Evolutionary conservation across 2,113 vertebrate genomes (phyloP).

Genomic region (Malurus melanocephalus): DNA sequence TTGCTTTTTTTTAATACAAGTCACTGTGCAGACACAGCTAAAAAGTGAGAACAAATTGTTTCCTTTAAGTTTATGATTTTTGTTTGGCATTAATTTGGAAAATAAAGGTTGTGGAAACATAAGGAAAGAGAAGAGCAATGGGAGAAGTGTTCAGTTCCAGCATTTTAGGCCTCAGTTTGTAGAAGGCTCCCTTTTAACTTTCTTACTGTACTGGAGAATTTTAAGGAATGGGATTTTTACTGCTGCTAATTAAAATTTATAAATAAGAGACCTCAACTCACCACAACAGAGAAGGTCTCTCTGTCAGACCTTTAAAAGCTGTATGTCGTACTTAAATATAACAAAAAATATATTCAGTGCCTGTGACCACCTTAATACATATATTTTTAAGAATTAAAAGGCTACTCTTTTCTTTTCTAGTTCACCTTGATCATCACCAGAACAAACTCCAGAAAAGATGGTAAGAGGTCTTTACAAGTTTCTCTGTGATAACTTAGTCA

Average conservation of each 20-base stretch:
- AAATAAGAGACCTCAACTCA: not conserved
- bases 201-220: not conserved
- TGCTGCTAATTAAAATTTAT: not conserved
- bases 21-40: not conserved
- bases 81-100: not conserved
- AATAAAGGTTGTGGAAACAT: not conserved
- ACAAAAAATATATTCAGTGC: not conserved
- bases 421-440: not conserved
- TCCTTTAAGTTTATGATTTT: not conserved
- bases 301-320: not conserved
- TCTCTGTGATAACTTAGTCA: not conserved
- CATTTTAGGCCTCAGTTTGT: not conserved
- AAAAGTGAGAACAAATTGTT: not conserved
- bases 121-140: not conserved
- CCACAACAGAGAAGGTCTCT: not conserved
- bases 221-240: not conserved
- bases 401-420: conserved; percentile 20
- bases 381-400: not conserved
- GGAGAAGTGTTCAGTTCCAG: not conserved
- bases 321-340: not conserved
- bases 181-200: not conserved
- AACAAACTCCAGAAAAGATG: conserved; percentile 8
- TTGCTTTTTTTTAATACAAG: not conserved
- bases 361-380: not conserved
- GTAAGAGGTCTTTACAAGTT: conserved; percentile 27